A percentile compares a stretch with the other conserved stretches of the same genome.
Conservation (phyloP, 2,888 invertebrate genomes). For the Arenicola marina region DNA sequence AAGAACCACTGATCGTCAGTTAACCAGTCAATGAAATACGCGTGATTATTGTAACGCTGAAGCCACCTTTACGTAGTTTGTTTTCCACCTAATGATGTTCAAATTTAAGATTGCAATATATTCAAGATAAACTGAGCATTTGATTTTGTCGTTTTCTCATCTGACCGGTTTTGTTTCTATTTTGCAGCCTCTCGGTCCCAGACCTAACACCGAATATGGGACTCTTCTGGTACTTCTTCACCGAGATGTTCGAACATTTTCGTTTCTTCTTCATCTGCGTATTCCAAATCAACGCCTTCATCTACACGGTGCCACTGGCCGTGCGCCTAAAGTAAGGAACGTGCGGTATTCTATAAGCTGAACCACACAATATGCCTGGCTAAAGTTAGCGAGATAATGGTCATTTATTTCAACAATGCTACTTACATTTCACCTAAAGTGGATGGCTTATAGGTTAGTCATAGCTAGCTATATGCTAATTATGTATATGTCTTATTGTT, state of each 20-base stretch:
- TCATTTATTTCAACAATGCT: no score
- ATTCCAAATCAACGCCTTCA: slow-evolving; percentile 93
- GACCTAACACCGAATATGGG: slow-evolving; percentile 97
- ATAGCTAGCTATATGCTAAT: no score
- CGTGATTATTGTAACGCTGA: not conserved
- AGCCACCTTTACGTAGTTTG: not conserved
- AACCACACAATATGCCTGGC: no score
- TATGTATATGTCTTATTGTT: no score
- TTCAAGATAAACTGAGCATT: not conserved
- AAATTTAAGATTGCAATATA: not conserved
- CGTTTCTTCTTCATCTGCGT: slow-evolving; percentile 91
- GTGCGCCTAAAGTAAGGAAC: slow-evolving; percentile 34
- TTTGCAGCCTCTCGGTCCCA: slow-evolving; percentile 80
- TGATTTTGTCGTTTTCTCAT: not conserved
- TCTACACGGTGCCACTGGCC: slow-evolving; percentile 85
- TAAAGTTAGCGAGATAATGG: no score
- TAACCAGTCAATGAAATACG: not conserved
- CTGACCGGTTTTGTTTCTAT: not conserved
- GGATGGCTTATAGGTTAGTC: no score
- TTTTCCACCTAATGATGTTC: not conserved
- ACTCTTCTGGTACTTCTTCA: slow-evolving; percentile 99
- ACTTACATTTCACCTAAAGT: no score
- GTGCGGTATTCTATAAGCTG: no score
- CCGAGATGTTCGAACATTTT: slow-evolving; percentile 99
- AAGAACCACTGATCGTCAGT: no score